phyloP scores from a whole-genome alignment of 2,888 invertebrate species.

The Eupithecia insigniata region DNA sequence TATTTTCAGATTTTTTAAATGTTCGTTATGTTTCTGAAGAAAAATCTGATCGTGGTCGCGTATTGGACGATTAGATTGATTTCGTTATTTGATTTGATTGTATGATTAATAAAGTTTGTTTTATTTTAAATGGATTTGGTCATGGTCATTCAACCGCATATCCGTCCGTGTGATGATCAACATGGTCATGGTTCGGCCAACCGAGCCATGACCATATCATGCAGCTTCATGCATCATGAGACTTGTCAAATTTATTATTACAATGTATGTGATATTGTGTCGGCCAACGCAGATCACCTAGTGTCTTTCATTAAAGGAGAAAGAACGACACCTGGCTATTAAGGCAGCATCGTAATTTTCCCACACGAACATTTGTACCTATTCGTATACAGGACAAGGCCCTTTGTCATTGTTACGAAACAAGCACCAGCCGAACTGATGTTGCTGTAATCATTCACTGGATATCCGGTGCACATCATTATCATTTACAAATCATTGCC shows the following conservation, averaged over 20 bases:
- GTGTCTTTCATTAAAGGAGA: too few species aligned
- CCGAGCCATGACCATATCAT: too few species aligned
- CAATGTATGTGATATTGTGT: too few species aligned
- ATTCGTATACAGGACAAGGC: conserved; percentile 22
- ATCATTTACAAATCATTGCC: conserved; percentile 23
- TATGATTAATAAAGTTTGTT: not conserved
- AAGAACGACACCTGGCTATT: too few species aligned
- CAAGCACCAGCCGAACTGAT: conserved; percentile 15
- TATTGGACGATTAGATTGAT: not conserved
- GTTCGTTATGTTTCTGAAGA: not conserved
- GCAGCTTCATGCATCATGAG: too few species aligned
- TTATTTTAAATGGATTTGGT: not conserved
- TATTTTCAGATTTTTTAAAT: too few species aligned
- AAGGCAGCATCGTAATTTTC: conserved; percentile 9
- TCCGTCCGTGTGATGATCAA: too few species aligned
- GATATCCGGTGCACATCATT: conserved; percentile 34
- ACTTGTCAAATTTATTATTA: too few species aligned
- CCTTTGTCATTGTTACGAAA: conserved; percentile 21
- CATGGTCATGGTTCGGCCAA: too few species aligned
- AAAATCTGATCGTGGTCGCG: not conserved
- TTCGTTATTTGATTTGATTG: too few species aligned
- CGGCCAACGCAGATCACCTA: not conserved
- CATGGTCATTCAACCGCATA: not conserved
- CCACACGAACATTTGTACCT: conserved; percentile 28
- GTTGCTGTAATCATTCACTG: conserved; percentile 23